Evolutionary conservation across 2,113 vertebrate species (phyloP), one percentile per base, ranked within the genome.

Genomic region (Podilymbus podiceps): DNA sequence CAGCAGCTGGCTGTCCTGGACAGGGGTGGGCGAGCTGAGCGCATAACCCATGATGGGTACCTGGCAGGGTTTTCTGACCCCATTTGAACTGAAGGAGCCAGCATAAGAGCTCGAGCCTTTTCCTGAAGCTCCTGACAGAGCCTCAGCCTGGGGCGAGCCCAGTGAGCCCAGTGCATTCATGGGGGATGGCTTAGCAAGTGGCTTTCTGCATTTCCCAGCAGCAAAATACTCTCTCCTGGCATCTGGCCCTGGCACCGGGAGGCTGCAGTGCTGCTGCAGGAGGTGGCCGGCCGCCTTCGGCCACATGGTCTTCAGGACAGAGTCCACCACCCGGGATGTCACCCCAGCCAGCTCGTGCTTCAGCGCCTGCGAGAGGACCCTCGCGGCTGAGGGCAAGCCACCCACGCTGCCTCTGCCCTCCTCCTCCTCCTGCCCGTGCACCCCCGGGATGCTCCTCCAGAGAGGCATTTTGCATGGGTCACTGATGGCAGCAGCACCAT

Each of bases 321-420:
- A 97, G 84, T 99, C 99, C 77, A 99, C 98, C n/a, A 98, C 99
- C 67, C 95, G 98, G 58, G 98, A 98, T 6, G 98, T 97, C 12
- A 98, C 98, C 38, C 92, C 97, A 8, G 97, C 98, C 85, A 99
- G 96, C 97, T 99, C 99, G 3, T 98, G 97, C 95, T 98, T 99
- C 84, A 99, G 96, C 18, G 97, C 95, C 78, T 99, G 98, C 18
- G 99, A 98, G 19, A 99, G 97, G 49, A 96, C 97, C 72, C 64
- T 97, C 21, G 93, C 96, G 67, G 98, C 98, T 1, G 68, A 95
- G 21, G 97, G 80, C 76, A 97, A 71, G 87, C 84, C 81, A 31
- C 72, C 40, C 14, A 59, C 64, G 12, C 81, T 91, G 11, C 67
- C 88, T 62, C 82, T 95, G 62, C 58, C 76, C 66, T 97, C 95